Base-by-base conservation (phyloP, 2,888 invertebrate genomes). In the Ichneumon xanthorius region DNA sequence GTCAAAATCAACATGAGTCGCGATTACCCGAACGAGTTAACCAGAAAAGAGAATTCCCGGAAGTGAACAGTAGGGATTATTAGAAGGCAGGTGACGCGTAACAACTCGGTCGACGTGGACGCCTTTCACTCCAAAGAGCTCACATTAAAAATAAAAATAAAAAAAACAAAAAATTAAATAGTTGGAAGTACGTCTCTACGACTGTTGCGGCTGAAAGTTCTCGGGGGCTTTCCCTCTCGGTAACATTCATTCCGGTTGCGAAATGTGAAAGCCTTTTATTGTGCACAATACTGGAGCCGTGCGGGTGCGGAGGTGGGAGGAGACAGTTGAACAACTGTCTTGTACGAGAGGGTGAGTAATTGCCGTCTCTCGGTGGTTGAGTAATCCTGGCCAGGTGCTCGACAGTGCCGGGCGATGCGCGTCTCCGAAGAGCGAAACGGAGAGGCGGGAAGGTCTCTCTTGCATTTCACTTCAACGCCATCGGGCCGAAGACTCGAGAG, bases 321-420 rank as follows among this genome's bases (percentile, higher is more conserved):
- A 79, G 53, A 78, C 37, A 78, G 72, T 82, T 72, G 48, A 48
- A 55, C 45, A 67, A 67, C 65, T 78, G 63, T 78, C 67, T 73
- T 68, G 48, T 58, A 45, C 65, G 48, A 70, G 72, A 55, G 65
- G 19, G 65, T 67, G 67, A 76, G 70, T 72, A 82, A 77, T 82
- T 77, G 71, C 22, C 33, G 45, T 63, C 40, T 55, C 65, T 33
- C 30, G 9, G 65, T 71, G 55, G 63, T 76, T 70, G 58, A 53
- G 50, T 83, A 37, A 53, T 63, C 61, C 58, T 63, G n/a, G 37
- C 37, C 68, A 30, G 63, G 19, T 53, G 48, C 33, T 63, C 58
- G 14, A 22, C 58, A 11, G 58, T 26, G 11, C 26, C 22, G 58
- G 11, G 26, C 26, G 58, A 45, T 71, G 19, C 53, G 19, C 53